These are phyloP conservation scores for Lissonota sp. DNA, from an alignment of 2,888 invertebrate species.

Conservation along the genomic window DNA sequence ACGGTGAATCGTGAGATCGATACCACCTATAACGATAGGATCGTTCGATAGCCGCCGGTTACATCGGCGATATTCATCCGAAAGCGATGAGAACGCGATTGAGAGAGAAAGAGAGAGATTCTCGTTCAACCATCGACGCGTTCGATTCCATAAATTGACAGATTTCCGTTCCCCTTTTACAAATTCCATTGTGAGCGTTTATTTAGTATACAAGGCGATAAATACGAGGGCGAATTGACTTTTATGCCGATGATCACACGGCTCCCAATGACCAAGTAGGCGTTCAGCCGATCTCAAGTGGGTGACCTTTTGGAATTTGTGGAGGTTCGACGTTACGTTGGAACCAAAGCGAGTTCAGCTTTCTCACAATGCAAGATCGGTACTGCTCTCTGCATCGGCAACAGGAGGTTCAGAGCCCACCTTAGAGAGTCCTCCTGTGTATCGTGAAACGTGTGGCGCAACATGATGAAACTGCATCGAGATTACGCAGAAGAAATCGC, in stretches of 20 bases:
- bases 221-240: slow-evolving; percentile 38
- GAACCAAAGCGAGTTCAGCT: slow-evolving; percentile 50
- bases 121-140: slow-evolving; percentile 5
- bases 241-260: slow-evolving; percentile 34
- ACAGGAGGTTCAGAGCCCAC: slow-evolving; percentile 40
- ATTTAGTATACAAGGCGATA: slow-evolving; percentile 46
- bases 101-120: neutral
- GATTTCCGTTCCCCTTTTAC: slow-evolving; percentile 42
- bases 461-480: slow-evolving; percentile 47
- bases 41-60: neutral
- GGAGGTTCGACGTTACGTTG: slow-evolving; percentile 73
- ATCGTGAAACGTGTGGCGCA: slow-evolving; percentile 28
- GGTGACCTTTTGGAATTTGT: slow-evolving; percentile 79
- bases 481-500: slow-evolving; percentile 41
- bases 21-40: slow-evolving; percentile 5
- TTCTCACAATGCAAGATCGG: slow-evolving; percentile 66
- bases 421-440: slow-evolving; percentile 20
- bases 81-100: neutral
- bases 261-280: slow-evolving; percentile 52
- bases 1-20: slow-evolving; percentile 48
- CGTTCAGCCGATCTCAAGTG: slow-evolving; percentile 66
- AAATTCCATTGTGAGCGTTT: slow-evolving; percentile 58
- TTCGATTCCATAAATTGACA: slow-evolving; percentile 23
- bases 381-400: slow-evolving; percentile 62
- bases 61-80: neutral